phyloP scores from a whole-genome alignment of 2,797 vertebrate genomes.

The Chiroxiphia lanceolata region DNA sequence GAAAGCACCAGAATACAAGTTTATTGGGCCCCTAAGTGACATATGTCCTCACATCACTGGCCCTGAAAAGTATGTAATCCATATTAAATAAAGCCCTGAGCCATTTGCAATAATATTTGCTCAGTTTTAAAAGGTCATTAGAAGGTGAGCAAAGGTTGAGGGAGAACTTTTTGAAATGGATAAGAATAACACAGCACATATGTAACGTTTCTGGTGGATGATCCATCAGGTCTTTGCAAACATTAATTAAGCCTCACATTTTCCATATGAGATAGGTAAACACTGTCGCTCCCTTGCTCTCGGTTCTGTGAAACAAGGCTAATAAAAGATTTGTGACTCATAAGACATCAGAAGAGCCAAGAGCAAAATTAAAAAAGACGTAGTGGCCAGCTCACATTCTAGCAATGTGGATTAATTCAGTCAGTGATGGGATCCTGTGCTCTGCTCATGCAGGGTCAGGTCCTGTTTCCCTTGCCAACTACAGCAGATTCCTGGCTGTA shows the following conservation, averaged over 20 bases:
- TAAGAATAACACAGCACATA: slow-evolving; percentile 19
- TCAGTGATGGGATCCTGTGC: neutral
- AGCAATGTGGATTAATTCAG: neutral
- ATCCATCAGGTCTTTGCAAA: slow-evolving; percentile 30
- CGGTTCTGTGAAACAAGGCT: slow-evolving; percentile 26
- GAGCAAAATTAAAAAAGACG: slow-evolving; percentile 9
- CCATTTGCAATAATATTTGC: neutral
- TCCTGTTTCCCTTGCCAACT: neutral
- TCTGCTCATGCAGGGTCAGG: neutral
- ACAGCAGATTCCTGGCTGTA: slow-evolving; percentile 5
- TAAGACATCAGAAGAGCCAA: slow-evolving; percentile 33
- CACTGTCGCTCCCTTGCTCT: neutral
- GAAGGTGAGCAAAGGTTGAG: slow-evolving; percentile 16
- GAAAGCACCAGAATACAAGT: neutral
- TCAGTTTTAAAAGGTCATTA: slow-evolving; percentile 1
- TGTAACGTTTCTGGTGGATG: slow-evolving; percentile 25
- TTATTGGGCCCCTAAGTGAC: neutral
- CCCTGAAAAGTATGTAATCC: neutral
- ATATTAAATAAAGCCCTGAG: neutral
- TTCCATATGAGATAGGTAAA: slow-evolving; percentile 46
- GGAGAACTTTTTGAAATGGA: neutral
- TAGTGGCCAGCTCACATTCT: neutral
- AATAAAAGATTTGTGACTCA: slow-evolving; percentile 37
- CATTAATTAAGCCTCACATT: slow-evolving; percentile 45
- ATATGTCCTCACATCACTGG: neutral